Evolutionary conservation across 2,888 invertebrate genomes (phyloP).

Genomic region (Amphipoea oculea): DNA sequence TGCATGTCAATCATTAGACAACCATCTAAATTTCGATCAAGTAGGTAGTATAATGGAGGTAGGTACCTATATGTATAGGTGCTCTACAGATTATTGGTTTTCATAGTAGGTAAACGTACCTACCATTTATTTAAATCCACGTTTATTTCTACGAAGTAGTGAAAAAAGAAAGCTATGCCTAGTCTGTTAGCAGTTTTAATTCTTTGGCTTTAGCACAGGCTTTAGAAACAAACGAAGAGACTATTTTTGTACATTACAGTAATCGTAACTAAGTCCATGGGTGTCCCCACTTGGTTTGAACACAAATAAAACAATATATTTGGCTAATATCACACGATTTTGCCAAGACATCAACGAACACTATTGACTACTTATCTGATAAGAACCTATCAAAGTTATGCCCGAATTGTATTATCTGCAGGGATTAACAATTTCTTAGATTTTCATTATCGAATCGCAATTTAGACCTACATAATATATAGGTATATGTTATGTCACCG

Average conservation of each 20-base stretch:
- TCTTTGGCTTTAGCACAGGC: background rate
- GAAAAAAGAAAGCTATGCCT: too few relatives aligned
- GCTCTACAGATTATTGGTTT: background rate
- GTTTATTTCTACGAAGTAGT: background rate
- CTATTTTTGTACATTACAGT: background rate
- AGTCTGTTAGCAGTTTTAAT: too few relatives aligned
- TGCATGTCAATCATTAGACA: background rate
- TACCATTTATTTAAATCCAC: background rate
- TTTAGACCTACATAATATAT: conserved; percentile 19
- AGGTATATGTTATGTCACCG: too few relatives aligned
- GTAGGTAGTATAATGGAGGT: background rate
- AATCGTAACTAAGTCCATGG: background rate
- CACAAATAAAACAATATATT: background rate
- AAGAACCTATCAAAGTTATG: conserved; percentile 26
- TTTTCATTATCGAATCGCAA: conserved; percentile 56
- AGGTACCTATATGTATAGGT: too few relatives aligned
- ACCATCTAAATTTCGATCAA: conserved; percentile 1
- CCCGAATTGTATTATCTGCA: conserved; percentile 41
- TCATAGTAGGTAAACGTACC: background rate
- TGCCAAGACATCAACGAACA: conserved; percentile 18
- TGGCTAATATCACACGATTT: background rate
- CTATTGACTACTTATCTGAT: conserved; percentile 42
- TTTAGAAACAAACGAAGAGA: background rate
- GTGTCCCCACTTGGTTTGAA: background rate
- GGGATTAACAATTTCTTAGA: conserved; percentile 59